Conservation (phyloP, 2,113 vertebrate species). For the Thunnus maccoyii region DNA sequence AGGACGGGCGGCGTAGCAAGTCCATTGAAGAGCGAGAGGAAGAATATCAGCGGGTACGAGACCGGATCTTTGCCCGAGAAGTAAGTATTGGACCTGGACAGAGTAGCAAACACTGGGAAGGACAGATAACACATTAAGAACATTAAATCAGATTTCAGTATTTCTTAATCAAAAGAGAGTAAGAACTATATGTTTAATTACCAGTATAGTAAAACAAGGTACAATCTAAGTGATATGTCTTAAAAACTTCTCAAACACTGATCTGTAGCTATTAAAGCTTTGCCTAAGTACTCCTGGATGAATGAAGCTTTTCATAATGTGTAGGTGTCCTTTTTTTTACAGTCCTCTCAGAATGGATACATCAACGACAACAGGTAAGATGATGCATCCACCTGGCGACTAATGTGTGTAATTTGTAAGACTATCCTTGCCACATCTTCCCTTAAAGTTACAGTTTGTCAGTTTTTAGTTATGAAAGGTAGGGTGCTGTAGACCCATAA, state of each 20-base stretch:
- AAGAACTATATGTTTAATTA: background rate
- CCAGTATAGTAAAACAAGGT: background rate
- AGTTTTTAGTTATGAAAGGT: conserved; percentile 15
- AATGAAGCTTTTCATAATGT: conserved; percentile 81
- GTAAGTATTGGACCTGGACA: conserved; percentile 85
- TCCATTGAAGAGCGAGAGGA: conserved; percentile 99
- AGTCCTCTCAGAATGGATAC: conserved; percentile 98
- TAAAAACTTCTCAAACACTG: background rate
- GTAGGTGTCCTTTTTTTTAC: conserved; percentile 86
- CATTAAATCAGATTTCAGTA: too few relatives aligned
- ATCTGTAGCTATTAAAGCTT: background rate
- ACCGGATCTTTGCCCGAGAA: conserved; percentile 99
- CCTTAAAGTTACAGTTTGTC: conserved; percentile 10
- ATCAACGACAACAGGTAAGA: conserved; percentile 97
- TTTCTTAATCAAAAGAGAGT: background rate
- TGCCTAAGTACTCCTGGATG: conserved; percentile 31
- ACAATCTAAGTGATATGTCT: background rate
- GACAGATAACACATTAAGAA: background rate
- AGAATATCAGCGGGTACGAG: conserved; percentile 98
- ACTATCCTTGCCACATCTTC: conserved; percentile 8
- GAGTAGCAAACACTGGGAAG: background rate
- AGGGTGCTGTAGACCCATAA: background rate
- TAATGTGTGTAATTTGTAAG: conserved; percentile 5
- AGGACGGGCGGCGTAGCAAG: conserved; percentile 98
- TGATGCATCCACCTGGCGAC: conserved; percentile 36